Evolutionary conservation across 2,888 invertebrate genomes (phyloP).

Genomic region (Pogonocherus hispidulus): DNA sequence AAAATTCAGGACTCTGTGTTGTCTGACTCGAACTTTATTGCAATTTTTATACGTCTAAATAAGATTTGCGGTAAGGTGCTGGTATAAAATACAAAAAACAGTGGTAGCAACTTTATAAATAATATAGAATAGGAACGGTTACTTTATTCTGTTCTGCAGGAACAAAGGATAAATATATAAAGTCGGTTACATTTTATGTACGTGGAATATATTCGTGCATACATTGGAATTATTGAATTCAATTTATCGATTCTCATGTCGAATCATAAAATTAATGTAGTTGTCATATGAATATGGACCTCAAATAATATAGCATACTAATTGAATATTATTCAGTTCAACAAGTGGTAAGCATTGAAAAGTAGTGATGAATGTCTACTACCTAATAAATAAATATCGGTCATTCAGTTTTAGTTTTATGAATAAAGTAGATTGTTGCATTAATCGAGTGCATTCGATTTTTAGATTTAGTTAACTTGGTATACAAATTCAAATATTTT

Average conservation of each 20-base stretch:
- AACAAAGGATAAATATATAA: conserved; percentile 4
- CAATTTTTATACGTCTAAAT: conserved; percentile 36
- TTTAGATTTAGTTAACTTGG: no score
- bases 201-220: neutral
- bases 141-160: conserved; percentile 1
- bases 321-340: neutral
- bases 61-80: conserved; percentile 18
- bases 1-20: conserved; percentile 41
- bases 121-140: neutral
- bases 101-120: conserved; percentile 8
- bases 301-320: neutral
- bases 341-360: neutral
- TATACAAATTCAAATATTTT: no score
- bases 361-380: neutral
- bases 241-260: neutral
- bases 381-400: neutral
- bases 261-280: neutral
- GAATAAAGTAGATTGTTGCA: no score
- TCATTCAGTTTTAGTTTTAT: neutral
- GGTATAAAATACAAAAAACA: neutral
- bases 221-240: neutral
- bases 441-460: no score
- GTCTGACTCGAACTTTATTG: conserved; percentile 25
- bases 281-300: neutral
- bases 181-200: neutral